Percentiles rank a stretch among this genome's conserved stretches.
Conservation (phyloP, 2,888 invertebrate species). For the Lacanobia oleracea region DNA sequence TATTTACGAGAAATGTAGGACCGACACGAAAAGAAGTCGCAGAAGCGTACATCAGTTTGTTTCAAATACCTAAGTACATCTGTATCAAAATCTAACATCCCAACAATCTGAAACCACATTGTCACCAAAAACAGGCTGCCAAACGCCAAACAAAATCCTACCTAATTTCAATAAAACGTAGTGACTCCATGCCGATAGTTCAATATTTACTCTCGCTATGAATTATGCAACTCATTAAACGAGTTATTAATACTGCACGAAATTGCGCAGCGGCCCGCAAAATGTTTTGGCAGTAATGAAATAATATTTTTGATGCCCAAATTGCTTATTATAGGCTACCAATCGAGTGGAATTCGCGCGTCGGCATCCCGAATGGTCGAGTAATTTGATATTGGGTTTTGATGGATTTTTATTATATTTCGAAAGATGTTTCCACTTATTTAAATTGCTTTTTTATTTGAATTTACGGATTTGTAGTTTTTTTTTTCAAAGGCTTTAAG, state of each 20-base stretch:
- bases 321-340: constrained; percentile 58
- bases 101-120: neutral
- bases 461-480: neutral
- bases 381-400: constrained; percentile 40
- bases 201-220: constrained; percentile 59
- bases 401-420: constrained; percentile 16
- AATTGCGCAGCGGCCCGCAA: constrained; percentile 50
- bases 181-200: constrained; percentile 43
- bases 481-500: too few species aligned
- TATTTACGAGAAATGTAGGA: too few species aligned
- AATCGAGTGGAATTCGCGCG: constrained; percentile 23
- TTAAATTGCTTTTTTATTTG: constrained; percentile 4
- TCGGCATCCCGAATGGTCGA: constrained; percentile 18
- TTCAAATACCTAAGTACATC: too few species aligned
- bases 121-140: neutral
- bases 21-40: too few species aligned
- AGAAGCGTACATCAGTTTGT: too few species aligned
- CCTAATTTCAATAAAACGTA: constrained; percentile 26
- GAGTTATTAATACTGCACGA: constrained; percentile 67
- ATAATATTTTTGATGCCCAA: constrained; percentile 63
- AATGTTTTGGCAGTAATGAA: constrained; percentile 62
- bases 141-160: constrained; percentile 8
- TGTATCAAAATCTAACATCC: neutral
- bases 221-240: constrained; percentile 69
- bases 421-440: constrained; percentile 7